Evolutionary conservation across 2,797 vertebrate species (phyloP).

Genomic region (Crossoptilon crossoptilon): DNA sequence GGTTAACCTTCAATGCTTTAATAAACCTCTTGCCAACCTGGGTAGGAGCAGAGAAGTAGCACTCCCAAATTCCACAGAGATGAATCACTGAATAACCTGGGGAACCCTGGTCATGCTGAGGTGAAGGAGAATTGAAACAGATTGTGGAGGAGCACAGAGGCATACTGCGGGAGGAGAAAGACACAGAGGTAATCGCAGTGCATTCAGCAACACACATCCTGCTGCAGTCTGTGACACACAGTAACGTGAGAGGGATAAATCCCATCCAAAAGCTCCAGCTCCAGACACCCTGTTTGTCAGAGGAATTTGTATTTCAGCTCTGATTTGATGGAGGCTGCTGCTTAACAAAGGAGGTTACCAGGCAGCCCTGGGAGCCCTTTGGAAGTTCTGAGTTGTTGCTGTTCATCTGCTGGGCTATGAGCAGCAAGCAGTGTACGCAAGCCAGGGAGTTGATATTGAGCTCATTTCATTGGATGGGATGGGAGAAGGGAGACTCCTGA

Average conservation of each 20-base stretch:
- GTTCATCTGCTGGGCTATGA: slow-evolving; percentile 2
- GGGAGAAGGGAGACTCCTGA: not conserved
- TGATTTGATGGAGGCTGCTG: not conserved
- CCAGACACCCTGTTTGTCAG: not conserved
- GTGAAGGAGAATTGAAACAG: slow-evolving; percentile 25
- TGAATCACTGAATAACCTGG: slow-evolving; percentile 28
- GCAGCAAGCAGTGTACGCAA: not conserved
- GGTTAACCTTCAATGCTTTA: not conserved
- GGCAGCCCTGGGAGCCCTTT: not conserved
- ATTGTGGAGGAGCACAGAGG: not conserved
- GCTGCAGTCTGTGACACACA: not conserved
- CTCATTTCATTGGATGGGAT: not conserved
- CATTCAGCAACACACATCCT: not conserved
- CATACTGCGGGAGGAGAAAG: not conserved
- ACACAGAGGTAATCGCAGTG: not conserved
- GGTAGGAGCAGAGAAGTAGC: slow-evolving; percentile 19
- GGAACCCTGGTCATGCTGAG: slow-evolving; percentile 10
- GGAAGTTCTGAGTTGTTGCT: not conserved
- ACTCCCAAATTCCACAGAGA: slow-evolving; percentile 40
- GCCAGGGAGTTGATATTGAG: not conserved
- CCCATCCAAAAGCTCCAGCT: not conserved
- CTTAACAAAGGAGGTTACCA: not conserved
- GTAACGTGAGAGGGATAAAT: not conserved
- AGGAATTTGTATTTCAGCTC: not conserved
- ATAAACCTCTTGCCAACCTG: not conserved